These are phyloP conservation scores for Hepsetus odoe DNA, from an alignment of 2,113 vertebrate species.

Conservation along the genomic window DNA sequence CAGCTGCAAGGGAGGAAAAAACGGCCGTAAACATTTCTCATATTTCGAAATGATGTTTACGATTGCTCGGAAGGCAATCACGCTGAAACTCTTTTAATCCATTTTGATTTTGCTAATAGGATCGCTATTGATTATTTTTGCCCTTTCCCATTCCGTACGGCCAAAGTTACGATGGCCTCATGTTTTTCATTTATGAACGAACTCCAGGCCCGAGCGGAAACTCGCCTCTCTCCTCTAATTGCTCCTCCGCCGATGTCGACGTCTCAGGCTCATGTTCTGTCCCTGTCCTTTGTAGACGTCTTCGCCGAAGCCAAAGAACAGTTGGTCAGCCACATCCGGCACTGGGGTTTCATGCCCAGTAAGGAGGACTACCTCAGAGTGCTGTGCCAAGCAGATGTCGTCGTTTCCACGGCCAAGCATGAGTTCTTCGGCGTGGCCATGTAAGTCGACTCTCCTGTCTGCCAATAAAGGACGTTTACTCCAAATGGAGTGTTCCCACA, in stretches of 20 bases:
- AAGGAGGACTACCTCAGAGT: constrained; percentile 85
- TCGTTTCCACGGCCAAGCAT: constrained; percentile 92
- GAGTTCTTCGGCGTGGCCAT: constrained; percentile 97
- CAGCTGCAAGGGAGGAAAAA: constrained; percentile 45
- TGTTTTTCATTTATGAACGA: constrained; percentile 42
- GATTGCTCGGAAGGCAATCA: constrained; percentile 69
- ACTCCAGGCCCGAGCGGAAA: constrained; percentile 38
- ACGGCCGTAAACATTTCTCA: constrained; percentile 64
- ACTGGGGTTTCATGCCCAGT: constrained; percentile 91
- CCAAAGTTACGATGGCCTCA: constrained; percentile 61
- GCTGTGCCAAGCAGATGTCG: constrained; percentile 89
- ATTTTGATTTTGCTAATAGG: constrained; percentile 70
- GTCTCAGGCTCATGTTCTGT: constrained; percentile 38
- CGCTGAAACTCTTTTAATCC: constrained; percentile 71
- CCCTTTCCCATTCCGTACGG: constrained; percentile 53
- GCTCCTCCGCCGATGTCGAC: constrained; percentile 18
- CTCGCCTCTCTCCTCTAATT: constrained; percentile 47
- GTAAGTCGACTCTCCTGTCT: constrained; percentile 81
- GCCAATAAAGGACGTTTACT: constrained; percentile 36
- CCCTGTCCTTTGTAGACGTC: constrained; percentile 80
- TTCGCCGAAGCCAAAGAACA: constrained; percentile 82
- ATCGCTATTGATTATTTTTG: constrained; percentile 66
- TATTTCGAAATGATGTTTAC: constrained; percentile 62
- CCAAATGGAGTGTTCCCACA: constrained; percentile 5
- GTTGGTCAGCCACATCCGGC: constrained; percentile 80